Base-by-base conservation (phyloP, 2,113 vertebrate genomes). In the Plectropomus leopardus region DNA sequence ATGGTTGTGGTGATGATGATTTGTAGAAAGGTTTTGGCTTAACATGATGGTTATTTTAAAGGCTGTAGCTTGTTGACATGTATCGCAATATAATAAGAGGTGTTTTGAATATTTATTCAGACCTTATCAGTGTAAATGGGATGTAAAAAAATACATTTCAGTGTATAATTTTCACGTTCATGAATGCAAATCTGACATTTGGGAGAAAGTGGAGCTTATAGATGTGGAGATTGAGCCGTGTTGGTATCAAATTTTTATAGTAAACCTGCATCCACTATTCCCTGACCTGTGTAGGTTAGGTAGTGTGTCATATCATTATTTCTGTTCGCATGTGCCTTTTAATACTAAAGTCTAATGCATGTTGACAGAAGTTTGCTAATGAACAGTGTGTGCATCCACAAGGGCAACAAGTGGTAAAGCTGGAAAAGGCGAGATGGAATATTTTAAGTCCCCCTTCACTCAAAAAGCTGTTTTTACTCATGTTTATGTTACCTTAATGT, bases 151-250 rank as follows among this genome's bases (percentile, higher is more conserved):
- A 23, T 7, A 34, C 19, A 19, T 60, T 28, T 48, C 36, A 9
- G 21, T 36, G 7, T 54, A 0, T 44, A 17, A 19, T 24, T 21
- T 44, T n/a, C 17, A 32, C 24, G n/a, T 77, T 59, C 34, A 28
- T 71, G 26, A 53, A 67, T 76, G 55, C 66, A 85, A 57, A 61
- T 80, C 32, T 68, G 61, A 61, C 54, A 54, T 67, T 80, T 72
- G 17, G 42, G 28, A 10, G 40, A 17, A 40, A 23, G n/a, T n/a
- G 34, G 19, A 80, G 45, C 51, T 21, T 2, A 23, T 21, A 15
- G 34, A 60, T 40, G 7, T 48, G 51, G 5, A 60, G 30, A 1
- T 42, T 3, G 14, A 67, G 34, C 15, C 14, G 30, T 15, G 47
- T 40, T 30, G 8, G 9, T 5, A 55, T 17, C 53, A 11, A 15